phyloP scores from a whole-genome alignment of 1,140 invertebrate genomes.

The Nasonia longicornis region DNA sequence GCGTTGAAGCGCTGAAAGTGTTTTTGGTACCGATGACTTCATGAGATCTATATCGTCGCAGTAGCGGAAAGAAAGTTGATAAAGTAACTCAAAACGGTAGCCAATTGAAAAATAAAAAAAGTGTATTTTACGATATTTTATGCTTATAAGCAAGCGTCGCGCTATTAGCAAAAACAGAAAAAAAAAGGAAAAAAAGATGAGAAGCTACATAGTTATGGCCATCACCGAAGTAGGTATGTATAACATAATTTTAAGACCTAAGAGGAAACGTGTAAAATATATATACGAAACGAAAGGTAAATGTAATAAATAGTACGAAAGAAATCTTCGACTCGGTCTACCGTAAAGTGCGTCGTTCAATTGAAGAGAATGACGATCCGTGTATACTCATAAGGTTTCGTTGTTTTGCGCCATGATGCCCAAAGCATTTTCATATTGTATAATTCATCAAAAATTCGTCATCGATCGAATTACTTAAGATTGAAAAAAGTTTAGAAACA shows the following conservation, averaged over 20 bases:
- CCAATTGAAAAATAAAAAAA: conserved; percentile 55
- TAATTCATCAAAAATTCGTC: conserved; percentile 2
- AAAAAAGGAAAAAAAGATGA: conserved; percentile 2
- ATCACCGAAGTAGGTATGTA: conserved; percentile 31
- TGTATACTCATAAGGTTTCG: neutral
- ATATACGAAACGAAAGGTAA: conserved; percentile 7
- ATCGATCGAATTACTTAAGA: neutral
- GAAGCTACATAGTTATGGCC: conserved; percentile 6
- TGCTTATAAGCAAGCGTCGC: conserved; percentile 50
- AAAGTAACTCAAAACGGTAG: conserved; percentile 45
- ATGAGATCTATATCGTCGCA: neutral
- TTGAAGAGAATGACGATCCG: neutral
- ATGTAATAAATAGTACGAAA: conserved; percentile 6
- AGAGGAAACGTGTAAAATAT: conserved; percentile 20
- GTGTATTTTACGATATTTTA: conserved; percentile 67
- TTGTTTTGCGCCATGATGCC: conserved; percentile 5
- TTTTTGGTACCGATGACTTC: neutral
- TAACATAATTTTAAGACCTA: conserved; percentile 16
- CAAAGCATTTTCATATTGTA: conserved; percentile 3
- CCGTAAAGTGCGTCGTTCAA: neutral
- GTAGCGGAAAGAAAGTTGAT: neutral
- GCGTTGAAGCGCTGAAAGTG: no score
- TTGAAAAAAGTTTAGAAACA: neutral
- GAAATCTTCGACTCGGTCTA: neutral
- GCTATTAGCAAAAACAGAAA: conserved; percentile 42